Percentiles rank a stretch among this genome's conserved stretches.
Evolutionary conservation across 2,797 vertebrate species (phyloP).

Genomic region (Gobio occitaniae): DNA sequence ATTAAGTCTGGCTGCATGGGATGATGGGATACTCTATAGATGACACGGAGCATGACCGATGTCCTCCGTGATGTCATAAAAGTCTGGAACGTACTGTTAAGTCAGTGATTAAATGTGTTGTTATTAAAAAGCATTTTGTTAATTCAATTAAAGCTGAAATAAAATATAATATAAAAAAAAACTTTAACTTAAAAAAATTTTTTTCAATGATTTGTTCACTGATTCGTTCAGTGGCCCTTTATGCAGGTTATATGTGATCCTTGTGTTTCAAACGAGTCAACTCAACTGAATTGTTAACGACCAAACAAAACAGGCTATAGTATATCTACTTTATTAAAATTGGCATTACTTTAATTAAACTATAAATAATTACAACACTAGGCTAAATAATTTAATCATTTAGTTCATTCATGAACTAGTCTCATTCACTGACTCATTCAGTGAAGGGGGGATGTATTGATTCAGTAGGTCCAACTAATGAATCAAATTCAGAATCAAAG

Average conservation of each 20-base stretch:
- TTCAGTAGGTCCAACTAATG: neutral
- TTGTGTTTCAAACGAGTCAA: neutral
- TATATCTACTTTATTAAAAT: neutral
- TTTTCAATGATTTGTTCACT: neutral
- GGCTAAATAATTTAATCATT: neutral
- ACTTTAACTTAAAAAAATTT: neutral
- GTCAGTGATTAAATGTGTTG: neutral
- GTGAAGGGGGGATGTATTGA: neutral
- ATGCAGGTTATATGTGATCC: neutral
- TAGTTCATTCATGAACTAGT: neutral
- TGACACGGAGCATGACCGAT: conserved; percentile 14
- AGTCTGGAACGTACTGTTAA: conserved; percentile 35
- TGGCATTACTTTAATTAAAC: neutral
- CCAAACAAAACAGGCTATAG: neutral
- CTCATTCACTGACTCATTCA: neutral
- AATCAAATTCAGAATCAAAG: neutral
- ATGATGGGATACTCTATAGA: neutral
- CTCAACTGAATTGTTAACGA: neutral
- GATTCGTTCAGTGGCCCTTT: neutral
- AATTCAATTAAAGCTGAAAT: neutral
- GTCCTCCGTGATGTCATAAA: neutral
- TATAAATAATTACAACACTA: neutral
- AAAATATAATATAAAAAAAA: neutral
- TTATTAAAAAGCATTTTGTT: neutral
- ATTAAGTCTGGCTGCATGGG: conserved; percentile 47